Percentiles rank a stretch among this genome's conserved stretches.
These are phyloP conservation scores for Excalfactoria chinensis DNA, from an alignment of 2,113 vertebrate genomes.

Conservation along the genomic window DNA sequence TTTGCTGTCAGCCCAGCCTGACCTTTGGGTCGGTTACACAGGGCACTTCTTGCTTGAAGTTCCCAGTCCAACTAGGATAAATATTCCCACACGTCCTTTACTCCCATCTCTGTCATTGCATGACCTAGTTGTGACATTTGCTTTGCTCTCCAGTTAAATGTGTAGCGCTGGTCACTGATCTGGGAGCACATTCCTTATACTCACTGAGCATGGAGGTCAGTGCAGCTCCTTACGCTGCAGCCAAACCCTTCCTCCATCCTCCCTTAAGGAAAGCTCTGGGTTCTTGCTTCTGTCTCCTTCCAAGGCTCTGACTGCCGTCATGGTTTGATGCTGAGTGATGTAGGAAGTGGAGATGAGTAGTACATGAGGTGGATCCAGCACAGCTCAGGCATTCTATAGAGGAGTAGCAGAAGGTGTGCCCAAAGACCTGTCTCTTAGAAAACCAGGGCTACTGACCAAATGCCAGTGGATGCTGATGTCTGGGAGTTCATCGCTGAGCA, in stretches of 20 bases:
- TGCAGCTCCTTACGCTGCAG: constrained; percentile 5
- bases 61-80: not conserved
- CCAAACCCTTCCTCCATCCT: constrained; percentile 4
- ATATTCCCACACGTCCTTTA: not conserved
- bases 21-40: not conserved
- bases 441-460: not conserved
- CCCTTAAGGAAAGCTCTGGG: not conserved
- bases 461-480: constrained; percentile 25
- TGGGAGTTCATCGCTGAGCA: constrained; percentile 8
- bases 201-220: not conserved
- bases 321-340: constrained; percentile 60
- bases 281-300: constrained; percentile 50
- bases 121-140: not conserved
- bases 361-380: constrained; percentile 47
- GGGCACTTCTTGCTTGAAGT: not conserved
- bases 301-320: constrained; percentile 37
- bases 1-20: not conserved
- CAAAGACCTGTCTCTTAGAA: constrained; percentile 28
- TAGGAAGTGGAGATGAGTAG: constrained; percentile 65
- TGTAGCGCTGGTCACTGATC: not conserved
- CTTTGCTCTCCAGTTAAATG: not conserved
- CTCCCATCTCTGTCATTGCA: not conserved
- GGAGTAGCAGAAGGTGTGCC: constrained; percentile 20
- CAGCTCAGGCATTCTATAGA: not conserved
- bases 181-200: not conserved